Evolutionary conservation across 2,113 vertebrate genomes (phyloP).

Genomic region (Cynoglossus semilaevis): DNA sequence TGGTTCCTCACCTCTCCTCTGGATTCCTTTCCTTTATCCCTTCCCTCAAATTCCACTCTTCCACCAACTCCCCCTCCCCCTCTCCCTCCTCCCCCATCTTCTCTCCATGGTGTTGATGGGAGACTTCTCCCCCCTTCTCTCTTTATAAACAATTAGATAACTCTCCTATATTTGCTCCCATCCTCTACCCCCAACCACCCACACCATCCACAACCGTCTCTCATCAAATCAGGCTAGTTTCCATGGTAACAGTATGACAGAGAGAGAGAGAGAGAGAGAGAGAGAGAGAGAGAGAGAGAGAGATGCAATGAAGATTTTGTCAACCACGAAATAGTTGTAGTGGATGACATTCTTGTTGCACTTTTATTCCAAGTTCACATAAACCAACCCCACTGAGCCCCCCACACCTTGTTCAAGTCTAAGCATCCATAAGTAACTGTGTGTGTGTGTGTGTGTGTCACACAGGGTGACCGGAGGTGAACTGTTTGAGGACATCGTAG

Average conservation of each 20-base stretch:
- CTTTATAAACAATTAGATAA: conserved; percentile 50
- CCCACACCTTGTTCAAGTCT: neutral
- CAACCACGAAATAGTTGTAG: too few species aligned
- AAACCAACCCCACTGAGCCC: too few species aligned
- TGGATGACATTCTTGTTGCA: conserved; percentile 3
- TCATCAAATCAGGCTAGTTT: conserved; percentile 60
- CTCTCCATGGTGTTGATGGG: neutral
- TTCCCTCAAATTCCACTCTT: neutral
- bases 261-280: conserved; percentile 1
- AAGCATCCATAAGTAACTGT: neutral
- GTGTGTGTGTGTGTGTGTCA: conserved; percentile 21
- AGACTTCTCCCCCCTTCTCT: neutral
- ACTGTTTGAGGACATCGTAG: conserved; percentile 80
- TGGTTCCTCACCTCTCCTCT: neutral
- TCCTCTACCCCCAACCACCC: conserved; percentile 33
- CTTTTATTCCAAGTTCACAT: too few species aligned
- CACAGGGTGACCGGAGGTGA: conserved; percentile 78
- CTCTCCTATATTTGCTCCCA: conserved; percentile 48
- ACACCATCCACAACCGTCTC: conserved; percentile 50
- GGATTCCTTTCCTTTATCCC: neutral
- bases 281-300: too few species aligned
- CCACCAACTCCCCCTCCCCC: neutral
- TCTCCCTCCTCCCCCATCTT: neutral
- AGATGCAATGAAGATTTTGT: too few species aligned
- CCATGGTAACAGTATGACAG: conserved; percentile 58